phyloP scores from a whole-genome alignment of 2,113 vertebrate genomes.

The Myiozetetes cayanensis region DNA sequence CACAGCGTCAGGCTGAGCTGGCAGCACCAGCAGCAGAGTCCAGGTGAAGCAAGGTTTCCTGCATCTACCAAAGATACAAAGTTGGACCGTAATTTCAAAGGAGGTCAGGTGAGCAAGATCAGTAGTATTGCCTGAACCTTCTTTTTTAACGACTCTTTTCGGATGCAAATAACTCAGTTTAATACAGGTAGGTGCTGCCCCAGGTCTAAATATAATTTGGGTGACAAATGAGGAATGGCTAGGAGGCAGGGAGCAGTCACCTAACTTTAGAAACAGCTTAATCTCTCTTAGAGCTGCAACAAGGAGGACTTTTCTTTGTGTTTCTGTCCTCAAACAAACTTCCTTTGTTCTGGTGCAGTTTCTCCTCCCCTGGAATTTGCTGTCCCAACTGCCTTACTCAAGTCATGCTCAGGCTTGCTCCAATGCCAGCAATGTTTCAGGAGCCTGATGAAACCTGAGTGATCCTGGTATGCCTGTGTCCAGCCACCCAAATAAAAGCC shows the following conservation, averaged over 20 bases:
- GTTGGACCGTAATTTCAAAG: not conserved
- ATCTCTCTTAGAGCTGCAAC: not conserved
- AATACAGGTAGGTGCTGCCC: not conserved
- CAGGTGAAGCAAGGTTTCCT: not conserved
- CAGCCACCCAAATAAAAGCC: not conserved
- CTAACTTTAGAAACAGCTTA: constrained; percentile 39
- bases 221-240: constrained; percentile 29
- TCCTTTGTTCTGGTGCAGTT: constrained; percentile 52
- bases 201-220: constrained; percentile 1
- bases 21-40: not conserved
- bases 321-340: constrained; percentile 62
- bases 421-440: not conserved
- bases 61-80: not conserved
- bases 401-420: constrained; percentile 56
- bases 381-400: constrained; percentile 20
- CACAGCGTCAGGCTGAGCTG: not conserved
- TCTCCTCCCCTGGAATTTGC: constrained; percentile 61
- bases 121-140: not conserved
- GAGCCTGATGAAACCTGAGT: not conserved
- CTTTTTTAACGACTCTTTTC: not conserved
- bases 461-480: not conserved
- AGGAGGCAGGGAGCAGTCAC: not conserved
- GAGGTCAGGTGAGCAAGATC: not conserved
- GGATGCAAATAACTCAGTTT: constrained; percentile 42
- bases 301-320: constrained; percentile 21